A percentile compares a stretch with the other conserved stretches of the same genome.
Evolutionary conservation across 2,113 vertebrate genomes (phyloP).

Genomic region (Hippopotamus amphibius): DNA sequence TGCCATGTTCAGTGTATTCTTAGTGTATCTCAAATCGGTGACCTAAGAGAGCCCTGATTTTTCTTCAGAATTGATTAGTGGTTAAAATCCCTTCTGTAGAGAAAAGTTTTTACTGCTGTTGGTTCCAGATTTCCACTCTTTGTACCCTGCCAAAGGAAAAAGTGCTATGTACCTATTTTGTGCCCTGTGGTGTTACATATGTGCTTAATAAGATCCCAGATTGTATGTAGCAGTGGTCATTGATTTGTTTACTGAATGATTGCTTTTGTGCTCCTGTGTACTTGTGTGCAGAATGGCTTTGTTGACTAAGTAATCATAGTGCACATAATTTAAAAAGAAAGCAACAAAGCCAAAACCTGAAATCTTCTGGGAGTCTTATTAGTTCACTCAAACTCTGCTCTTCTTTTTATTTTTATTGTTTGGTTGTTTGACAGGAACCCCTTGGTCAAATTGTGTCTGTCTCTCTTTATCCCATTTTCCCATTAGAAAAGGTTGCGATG

Average conservation of each 20-base stretch:
- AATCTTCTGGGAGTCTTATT: constrained; percentile 89
- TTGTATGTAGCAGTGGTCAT: constrained; percentile 83
- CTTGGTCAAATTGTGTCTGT: constrained; percentile 92
- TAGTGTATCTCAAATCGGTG: neutral
- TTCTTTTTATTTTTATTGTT: constrained; percentile 78
- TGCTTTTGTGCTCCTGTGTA: constrained; percentile 84
- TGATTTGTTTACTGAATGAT: constrained; percentile 84
- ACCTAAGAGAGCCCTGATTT: neutral
- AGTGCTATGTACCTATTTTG: constrained; percentile 86
- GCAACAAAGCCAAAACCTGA: constrained; percentile 57
- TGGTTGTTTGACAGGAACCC: constrained; percentile 88
- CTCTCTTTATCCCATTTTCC: constrained; percentile 92
- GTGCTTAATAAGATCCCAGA: constrained; percentile 90
- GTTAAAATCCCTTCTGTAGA: constrained; percentile 30
- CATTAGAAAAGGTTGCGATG: constrained; percentile 97
- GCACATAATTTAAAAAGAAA: constrained; percentile 80
- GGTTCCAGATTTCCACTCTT: constrained; percentile 9
- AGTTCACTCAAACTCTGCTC: constrained; percentile 86
- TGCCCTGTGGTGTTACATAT: constrained; percentile 81
- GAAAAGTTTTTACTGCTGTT: neutral
- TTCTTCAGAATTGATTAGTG: constrained; percentile 1
- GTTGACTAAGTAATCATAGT: constrained; percentile 85
- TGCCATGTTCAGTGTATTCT: neutral
- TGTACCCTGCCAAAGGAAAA: constrained; percentile 42
- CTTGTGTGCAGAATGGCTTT: constrained; percentile 82